phyloP scores from a whole-genome alignment of 2,888 invertebrate genomes.

The Eumacrocentrus americanus region DNA sequence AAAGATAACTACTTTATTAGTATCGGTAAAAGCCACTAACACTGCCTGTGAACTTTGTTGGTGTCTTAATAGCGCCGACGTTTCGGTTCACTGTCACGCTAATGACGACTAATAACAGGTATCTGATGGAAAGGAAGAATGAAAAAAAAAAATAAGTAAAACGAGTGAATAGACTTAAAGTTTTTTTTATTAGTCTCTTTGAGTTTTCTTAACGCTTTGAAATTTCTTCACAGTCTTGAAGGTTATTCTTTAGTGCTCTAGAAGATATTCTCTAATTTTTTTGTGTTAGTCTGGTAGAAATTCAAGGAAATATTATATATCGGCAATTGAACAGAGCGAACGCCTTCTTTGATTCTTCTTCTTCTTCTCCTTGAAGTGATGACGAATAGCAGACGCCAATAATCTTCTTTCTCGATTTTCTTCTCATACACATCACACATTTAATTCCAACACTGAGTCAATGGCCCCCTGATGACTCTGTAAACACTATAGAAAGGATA shows the following conservation, averaged over 20 bases:
- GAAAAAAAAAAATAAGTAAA: conserved; percentile 5
- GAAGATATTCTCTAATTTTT: background rate
- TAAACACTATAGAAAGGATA: background rate
- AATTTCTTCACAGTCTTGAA: background rate
- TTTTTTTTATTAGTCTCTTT: background rate
- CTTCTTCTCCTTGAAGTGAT: conserved; percentile 3
- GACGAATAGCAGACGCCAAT: conserved; percentile 18
- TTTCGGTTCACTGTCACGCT: conserved; percentile 31
- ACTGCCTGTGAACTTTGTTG: conserved; percentile 18
- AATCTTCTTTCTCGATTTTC: conserved; percentile 12
- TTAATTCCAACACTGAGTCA: background rate
- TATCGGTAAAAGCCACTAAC: conserved; percentile 16
- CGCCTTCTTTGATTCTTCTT: conserved; percentile 31
- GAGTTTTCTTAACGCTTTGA: background rate
- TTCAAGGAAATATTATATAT: background rate
- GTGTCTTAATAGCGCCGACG: conserved; percentile 27
- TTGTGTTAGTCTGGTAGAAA: background rate
- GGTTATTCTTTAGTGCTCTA: background rate
- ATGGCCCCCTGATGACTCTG: background rate
- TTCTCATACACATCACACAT: background rate
- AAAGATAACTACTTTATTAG: conserved; percentile 43
- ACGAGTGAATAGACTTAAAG: conserved; percentile 12
- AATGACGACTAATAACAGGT: conserved; percentile 36
- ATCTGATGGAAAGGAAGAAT: background rate
- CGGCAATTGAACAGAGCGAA: conserved; percentile 28